Evolutionary conservation across 2,797 vertebrate species (phyloP), one percentile per base, ranked within the genome.

Genomic region (Meriones psammophilus): DNA sequence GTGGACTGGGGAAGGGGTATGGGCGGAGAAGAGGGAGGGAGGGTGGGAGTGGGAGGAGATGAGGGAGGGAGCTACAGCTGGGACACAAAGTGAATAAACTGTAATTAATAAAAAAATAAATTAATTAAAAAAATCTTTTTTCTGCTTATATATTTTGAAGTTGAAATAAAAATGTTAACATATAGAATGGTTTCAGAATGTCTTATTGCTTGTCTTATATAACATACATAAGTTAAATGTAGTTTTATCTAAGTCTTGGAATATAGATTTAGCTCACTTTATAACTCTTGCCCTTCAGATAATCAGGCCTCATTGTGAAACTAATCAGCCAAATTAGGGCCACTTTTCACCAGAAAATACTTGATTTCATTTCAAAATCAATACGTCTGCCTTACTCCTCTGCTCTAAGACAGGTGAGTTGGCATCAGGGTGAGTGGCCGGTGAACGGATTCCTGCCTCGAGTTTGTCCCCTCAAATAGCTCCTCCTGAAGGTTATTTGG

Each of bases 301-400:
- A 95, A 95, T 91, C 91, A 95, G 81, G 13, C 78, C 74, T 94
- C 69, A 94, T 36, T 96, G 86, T 95, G 84, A 96, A 96, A 73
- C 42, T 89, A 87, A 96, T 94, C 90, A 94, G 18, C 7, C 85
- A 92, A 96, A 93, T 92, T 39, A 92, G 68, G 46, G 54, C 87
- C 94, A 91, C 54, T 94, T 94, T 95, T 85, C 17, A 91, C 90
- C 28, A 96, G 36, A 96, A 95, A 94, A 95, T 20, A 5, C 80
- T 18, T 46, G 54, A 79, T 94, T 94, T 96, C n/a, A 92, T 93
- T 91, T 94, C 58, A 89, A 94, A 96, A 77, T 91, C 84, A 33
- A 54, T 90, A 33, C 0, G 56, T 92, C 22, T 92, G 68, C 13
- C 68, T 76, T 39, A 83, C 3, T 66, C 56, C 18, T 97, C 5